Base-by-base conservation (phyloP, 2,797 vertebrate species). In the Antrozous pallidus region DNA sequence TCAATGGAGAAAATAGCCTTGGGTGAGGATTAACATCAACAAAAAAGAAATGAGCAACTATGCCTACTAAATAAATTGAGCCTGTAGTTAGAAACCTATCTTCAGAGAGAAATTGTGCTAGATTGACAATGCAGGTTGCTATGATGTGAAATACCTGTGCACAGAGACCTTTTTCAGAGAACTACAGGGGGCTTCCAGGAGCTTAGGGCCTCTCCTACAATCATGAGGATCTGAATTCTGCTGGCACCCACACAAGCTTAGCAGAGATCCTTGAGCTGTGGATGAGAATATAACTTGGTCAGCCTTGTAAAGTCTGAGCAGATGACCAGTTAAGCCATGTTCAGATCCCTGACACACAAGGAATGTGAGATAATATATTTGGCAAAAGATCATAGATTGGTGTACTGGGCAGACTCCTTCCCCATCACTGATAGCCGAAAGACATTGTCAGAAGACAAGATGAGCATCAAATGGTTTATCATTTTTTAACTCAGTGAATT, bases 401-500 rank as follows among this genome's bases (percentile, higher is more conserved):
- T 54, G 8, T 54, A 54, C 24, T 56, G 54, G 54, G 24, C 9
- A 56, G 54, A 56, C 54, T 26, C 24, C 54, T 56, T 26, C 24
- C 54, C 24, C 22, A 56, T 56, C 24, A 56, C 26, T 56, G 24
- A 56, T 11, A 56, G 54, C 54, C 8, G 22, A 26, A 67, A 67
- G 65, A 36, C 65, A 98, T 99, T 56, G 24, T 56, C 96, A 98
- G 99, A 98, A 99, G 99, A 99, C 99, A 99, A 98, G 99, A 99
- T 88, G 99, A 99, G 63, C 99, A 99, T 97, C 99, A 99, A 93
- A 99, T 99, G 99, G 98, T 99, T 98, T 99, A 99, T 96, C 98
- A 99, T 98, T 99, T 99, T 70, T 99, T 99, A 7, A 97, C 98
- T 93, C 99, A 98, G 5, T 13, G 98, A 91, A 99, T 98, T 26